Evolutionary conservation across 2,888 invertebrate genomes (phyloP), one percentile per base, ranked within the genome.

Genomic region (Prosapia bicincta): DNA sequence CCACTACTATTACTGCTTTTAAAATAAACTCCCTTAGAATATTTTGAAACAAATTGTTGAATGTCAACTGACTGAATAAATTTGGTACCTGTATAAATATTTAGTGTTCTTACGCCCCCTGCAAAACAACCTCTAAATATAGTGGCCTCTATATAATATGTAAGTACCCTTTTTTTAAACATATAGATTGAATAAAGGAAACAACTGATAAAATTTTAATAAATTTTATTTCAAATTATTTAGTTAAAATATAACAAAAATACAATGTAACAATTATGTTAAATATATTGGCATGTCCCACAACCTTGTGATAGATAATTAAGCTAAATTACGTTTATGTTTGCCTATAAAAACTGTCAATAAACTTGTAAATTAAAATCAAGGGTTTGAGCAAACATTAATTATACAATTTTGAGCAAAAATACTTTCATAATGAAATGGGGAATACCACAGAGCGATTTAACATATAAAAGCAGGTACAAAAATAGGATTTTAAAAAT

Each of bases 221-320:
- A 20, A 10, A 54, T 54, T 38, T n/a, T 38, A 38, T 38, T 38
- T 54, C 13, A 20, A 54, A 20, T 20, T 54, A 54, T 54, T 20
- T 20, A 54, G 54, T 54, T 54, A 54, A 54, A 54, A 54, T 54
- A 54, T 54, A 54, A 54, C 54, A 54, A 54, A 54, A 54, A 54
- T 54, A 54, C 54, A 54, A 54, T 54, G 54, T 54, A 54, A 54
- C 54, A 54, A 54, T 54, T 54, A 54, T 54, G 54, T 54, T 54
- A 54, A 54, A 54, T 54, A 54, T 54, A 54, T 54, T 54, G 54
- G 54, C 9, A 54, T 54, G 54, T 54, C 54, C 54, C 54, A 54
- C 54, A 54, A 54, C 54, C 54, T 54, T 54, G 3, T 20, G 54
- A 54, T 54, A 20, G n/a, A 54, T 54, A 54, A 54, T 20, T 54